Evolutionary conservation across 2,888 invertebrate species (phyloP).

Genomic region (Gasteruption jaculator): DNA sequence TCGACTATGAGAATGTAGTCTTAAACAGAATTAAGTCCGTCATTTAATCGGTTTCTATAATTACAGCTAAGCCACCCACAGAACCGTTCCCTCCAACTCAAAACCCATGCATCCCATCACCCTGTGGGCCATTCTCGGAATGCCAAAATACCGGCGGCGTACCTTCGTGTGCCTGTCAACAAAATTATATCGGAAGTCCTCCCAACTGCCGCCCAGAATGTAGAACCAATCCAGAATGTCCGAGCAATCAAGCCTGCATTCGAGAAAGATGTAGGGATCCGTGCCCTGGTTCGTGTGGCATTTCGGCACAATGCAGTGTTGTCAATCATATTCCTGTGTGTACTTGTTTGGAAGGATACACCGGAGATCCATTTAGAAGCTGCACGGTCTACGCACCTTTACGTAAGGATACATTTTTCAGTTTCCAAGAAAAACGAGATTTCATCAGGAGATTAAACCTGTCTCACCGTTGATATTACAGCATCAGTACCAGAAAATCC

Average conservation of each 20-base stretch:
- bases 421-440: conserved; percentile 36
- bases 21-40: background rate
- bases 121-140: conserved; percentile 66
- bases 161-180: conserved; percentile 64
- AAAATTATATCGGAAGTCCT: conserved; percentile 65
- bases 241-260: conserved; percentile 69
- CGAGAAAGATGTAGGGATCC: conserved; percentile 74
- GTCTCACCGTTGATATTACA: conserved; percentile 5
- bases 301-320: conserved; percentile 68
- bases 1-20: no score
- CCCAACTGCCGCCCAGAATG: conserved; percentile 60
- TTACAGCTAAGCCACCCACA: background rate
- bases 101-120: conserved; percentile 50
- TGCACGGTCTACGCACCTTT: conserved; percentile 49
- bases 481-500: conserved; percentile 52
- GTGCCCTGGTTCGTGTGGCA: conserved; percentile 72
- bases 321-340: conserved; percentile 66
- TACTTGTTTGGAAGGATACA: conserved; percentile 53
- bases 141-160: conserved; percentile 60
- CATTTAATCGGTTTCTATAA: background rate
- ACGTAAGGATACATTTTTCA: conserved; percentile 49
- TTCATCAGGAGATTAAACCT: conserved; percentile 52
- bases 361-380: conserved; percentile 57
- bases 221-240: conserved; percentile 66
- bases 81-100: conserved; percentile 11